phyloP scores from a whole-genome alignment of 2,113 vertebrate species.

The Otocyon megalotis region DNA sequence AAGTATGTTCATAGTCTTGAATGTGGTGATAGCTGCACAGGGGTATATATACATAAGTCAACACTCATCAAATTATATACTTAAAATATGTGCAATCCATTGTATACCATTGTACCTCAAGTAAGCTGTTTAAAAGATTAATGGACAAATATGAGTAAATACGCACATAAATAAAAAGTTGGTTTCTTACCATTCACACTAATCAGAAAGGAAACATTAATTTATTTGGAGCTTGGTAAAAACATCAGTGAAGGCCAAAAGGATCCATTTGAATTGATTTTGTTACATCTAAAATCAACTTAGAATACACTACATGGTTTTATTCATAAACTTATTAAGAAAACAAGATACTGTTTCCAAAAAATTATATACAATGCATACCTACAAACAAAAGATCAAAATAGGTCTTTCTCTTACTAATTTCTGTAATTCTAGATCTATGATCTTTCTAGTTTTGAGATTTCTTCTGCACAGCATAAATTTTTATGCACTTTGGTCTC shows the following conservation, averaged over 20 bases:
- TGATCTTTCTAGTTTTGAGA: not conserved
- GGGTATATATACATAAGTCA: not conserved
- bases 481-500: not conserved
- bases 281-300: conserved; percentile 7
- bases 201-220: not conserved
- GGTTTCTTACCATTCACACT: not conserved
- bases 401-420: not conserved
- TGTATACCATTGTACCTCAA: not conserved
- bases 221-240: not conserved
- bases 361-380: not conserved
- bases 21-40: not conserved
- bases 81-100: not conserved
- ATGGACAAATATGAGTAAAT: not conserved
- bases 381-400: not conserved
- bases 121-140: not conserved
- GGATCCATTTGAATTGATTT: not conserved
- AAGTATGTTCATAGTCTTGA: not conserved
- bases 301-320: not conserved
- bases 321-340: not conserved
- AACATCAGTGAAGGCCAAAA: not conserved
- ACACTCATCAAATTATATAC: not conserved
- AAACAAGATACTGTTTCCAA: not conserved
- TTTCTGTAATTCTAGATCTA: not conserved
- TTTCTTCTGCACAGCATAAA: not conserved
- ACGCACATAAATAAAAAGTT: not conserved